These are phyloP conservation scores for Enchytraeus crypticus DNA, from an alignment of 2,888 invertebrate species.

Conservation along the genomic window DNA sequence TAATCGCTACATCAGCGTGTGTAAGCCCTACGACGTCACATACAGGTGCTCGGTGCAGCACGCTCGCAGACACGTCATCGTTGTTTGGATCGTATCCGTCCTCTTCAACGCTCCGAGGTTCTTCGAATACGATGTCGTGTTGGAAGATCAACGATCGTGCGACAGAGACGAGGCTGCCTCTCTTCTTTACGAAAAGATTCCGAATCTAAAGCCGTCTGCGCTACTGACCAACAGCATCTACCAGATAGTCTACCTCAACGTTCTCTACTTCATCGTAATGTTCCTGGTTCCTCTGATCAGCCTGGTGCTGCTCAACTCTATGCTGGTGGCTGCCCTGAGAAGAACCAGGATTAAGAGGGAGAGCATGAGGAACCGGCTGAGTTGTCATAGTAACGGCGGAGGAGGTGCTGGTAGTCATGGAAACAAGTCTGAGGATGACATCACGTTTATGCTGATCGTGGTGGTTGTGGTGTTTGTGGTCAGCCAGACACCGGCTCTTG, in stretches of 20 bases:
- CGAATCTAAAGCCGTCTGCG: neutral
- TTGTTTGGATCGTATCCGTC: constrained; percentile 20
- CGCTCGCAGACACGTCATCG: constrained; percentile 23
- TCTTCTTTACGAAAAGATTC: neutral
- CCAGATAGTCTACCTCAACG: constrained; percentile 25
- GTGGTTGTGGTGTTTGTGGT: constrained; percentile 29
- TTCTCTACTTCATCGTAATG: constrained; percentile 26
- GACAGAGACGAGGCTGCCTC: neutral
- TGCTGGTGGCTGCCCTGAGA: constrained; percentile 24
- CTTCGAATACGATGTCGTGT: constrained; percentile 4
- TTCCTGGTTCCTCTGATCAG: constrained; percentile 25
- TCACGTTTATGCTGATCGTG: constrained; percentile 28
- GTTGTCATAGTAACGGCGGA: neutral
- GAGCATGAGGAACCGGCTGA: constrained; percentile 12
- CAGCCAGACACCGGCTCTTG: constrained; percentile 25
- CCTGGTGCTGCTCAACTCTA: constrained; percentile 23
- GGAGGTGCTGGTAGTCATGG: neutral
- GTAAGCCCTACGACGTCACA: constrained; percentile 25
- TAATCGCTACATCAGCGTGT: constrained; percentile 25
- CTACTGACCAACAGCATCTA: constrained; percentile 17
- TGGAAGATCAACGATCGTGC: neutral
- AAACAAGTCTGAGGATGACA: constrained; percentile 26
- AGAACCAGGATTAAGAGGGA: constrained; percentile 22
- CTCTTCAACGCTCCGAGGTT: constrained; percentile 24
- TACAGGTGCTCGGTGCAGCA: constrained; percentile 24